These are phyloP conservation scores for Alsophila aescularia DNA, from an alignment of 2,888 invertebrate genomes.

Conservation along the genomic window DNA sequence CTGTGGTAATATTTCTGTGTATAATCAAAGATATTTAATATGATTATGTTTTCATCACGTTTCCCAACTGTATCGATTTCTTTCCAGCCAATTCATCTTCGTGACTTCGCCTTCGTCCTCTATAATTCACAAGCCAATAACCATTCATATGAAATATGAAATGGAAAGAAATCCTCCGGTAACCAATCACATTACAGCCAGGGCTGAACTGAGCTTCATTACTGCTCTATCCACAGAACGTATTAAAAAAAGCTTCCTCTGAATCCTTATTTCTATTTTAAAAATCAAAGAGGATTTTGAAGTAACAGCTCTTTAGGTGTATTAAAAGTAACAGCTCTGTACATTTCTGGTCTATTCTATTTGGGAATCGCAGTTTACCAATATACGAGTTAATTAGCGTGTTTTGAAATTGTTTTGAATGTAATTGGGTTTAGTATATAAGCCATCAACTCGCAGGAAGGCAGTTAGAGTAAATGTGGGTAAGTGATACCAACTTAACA, in stretches of 20 bases:
- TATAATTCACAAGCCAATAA: slow-evolving; percentile 12
- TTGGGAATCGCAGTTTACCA: neutral
- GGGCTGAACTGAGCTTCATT: slow-evolving; percentile 15
- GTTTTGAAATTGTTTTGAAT: neutral
- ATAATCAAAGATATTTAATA: no score
- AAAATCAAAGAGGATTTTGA: slow-evolving; percentile 7
- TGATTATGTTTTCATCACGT: neutral
- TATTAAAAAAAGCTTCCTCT: slow-evolving; percentile 25
- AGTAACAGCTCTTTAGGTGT: neutral
- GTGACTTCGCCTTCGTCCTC: slow-evolving; percentile 1
- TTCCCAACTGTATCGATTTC: neutral
- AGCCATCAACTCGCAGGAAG: no score
- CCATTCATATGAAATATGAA: slow-evolving; percentile 24
- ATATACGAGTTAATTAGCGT: neutral
- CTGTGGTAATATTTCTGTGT: no score
- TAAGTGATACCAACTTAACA: no score
- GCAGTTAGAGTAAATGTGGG: no score
- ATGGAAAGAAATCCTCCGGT: slow-evolving; percentile 26
- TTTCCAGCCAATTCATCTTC: slow-evolving; percentile 9
- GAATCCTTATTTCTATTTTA: slow-evolving; percentile 18
- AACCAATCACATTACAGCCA: slow-evolving; percentile 26
- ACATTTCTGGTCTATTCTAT: neutral
- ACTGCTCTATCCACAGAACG: slow-evolving; percentile 8
- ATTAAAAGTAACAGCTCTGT: neutral
- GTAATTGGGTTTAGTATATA: neutral